Evolutionary conservation across 2,797 vertebrate genomes (phyloP), one percentile per base, ranked within the genome.

Genomic region (Trachops cirrhosus): DNA sequence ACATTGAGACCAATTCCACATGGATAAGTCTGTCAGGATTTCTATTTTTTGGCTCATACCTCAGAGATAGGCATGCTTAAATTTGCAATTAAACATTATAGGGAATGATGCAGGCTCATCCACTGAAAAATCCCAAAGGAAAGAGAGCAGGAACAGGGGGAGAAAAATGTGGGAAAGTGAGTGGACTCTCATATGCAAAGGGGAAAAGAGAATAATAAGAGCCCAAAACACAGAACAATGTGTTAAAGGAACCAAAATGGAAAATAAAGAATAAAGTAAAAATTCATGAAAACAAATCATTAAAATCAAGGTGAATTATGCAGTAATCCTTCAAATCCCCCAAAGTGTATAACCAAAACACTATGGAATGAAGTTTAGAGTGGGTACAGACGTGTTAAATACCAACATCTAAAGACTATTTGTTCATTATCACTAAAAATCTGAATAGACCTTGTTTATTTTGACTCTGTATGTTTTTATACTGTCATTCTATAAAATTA

Each of bases 1-100:
- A 71, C 91, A 95, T 46, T 95, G 71, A 97, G 34, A 93, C 50
- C 62, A 94, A 94, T 96, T 93, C 92, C 95, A 94, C 8, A 39
- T 80, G 89, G 77, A 34, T 7, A 95, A 67, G 62, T 78, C 59
- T 93, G 74, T 93, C 86, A 48, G 46, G 70, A 64, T 48, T 93
- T 87, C 75, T 87, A 34, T 79, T 74, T 91, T 94, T 68, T 74
- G 59, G n/a, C 19, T 87, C n/a, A 54, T 29, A 93, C 73, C 89
- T 94, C 75, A 82, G 64, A 94, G 83, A 95, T 19, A 32, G 73
- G 59, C 64, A 46, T 39, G 24, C 15, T 94, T 73, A 75, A 93
- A 93, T 62, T 7, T 96, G 73, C 54, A 86, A 34, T 94, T 97
- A 97, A 87, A 84, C 59, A 68, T 94, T 86, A 50, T n/a, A 86